phyloP scores from a whole-genome alignment of 2,797 vertebrate genomes.

The Miichthys miiuy region DNA sequence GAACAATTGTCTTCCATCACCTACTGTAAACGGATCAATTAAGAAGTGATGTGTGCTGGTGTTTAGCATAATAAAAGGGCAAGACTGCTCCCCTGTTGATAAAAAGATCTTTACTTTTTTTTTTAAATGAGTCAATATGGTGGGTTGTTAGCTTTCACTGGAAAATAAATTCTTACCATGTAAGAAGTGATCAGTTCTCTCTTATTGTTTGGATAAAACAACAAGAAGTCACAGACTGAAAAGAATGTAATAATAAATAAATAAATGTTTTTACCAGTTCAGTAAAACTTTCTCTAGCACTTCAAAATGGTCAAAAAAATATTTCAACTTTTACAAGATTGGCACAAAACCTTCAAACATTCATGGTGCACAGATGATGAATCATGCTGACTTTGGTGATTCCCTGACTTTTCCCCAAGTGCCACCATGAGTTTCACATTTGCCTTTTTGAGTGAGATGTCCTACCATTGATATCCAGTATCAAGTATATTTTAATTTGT shows the following conservation, averaged over 20 bases:
- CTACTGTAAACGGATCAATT: slow-evolving; percentile 68
- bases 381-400: not conserved
- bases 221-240: not conserved
- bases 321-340: too few relatives aligned
- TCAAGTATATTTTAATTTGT: not conserved
- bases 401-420: not conserved
- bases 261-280: not conserved
- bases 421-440: too few relatives aligned
- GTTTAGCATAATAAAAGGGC: slow-evolving; percentile 70
- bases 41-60: slow-evolving; percentile 58
- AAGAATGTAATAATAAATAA: too few relatives aligned
- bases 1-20: slow-evolving; percentile 69
- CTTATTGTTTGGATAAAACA: slow-evolving; percentile 3
- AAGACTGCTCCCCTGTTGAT: slow-evolving; percentile 42
- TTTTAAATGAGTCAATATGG: slow-evolving; percentile 25
- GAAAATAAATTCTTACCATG: slow-evolving; percentile 1
- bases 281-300: not conserved
- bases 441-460: too few relatives aligned
- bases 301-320: too few relatives aligned
- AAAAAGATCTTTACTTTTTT: slow-evolving; percentile 51
- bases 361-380: not conserved
- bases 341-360: not conserved
- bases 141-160: slow-evolving; percentile 5
- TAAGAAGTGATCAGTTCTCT: not conserved
- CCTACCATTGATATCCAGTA: too few relatives aligned